A percentile compares a stretch with the other conserved stretches of the same genome.
Evolutionary conservation across 2,888 invertebrate genomes (phyloP).

Genomic region (Dorcus hopei): DNA sequence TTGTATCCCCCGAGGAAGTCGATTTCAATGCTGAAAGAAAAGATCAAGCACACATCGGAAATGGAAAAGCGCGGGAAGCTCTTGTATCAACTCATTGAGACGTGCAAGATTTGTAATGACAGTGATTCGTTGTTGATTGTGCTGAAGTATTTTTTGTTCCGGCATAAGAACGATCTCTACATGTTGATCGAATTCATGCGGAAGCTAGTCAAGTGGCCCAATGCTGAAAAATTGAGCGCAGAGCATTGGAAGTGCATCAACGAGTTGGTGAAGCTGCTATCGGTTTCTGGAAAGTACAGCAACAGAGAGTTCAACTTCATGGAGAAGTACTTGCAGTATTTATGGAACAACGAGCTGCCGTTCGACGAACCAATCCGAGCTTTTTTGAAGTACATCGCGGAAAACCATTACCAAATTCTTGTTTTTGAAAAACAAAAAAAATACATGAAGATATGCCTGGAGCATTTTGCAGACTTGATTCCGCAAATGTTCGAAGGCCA

Average conservation of each 20-base stretch:
- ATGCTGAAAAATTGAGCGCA: not conserved
- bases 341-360: not conserved
- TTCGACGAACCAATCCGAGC: not conserved
- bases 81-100: not conserved
- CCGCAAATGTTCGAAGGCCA: not conserved
- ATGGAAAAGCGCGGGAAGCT: not conserved
- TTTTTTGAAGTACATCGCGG: not conserved
- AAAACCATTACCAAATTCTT: not conserved
- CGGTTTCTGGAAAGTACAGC: not conserved
- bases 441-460: not conserved
- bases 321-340: not conserved
- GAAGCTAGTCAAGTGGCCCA: not conserved
- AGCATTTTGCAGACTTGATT: not conserved
- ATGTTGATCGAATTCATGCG: not conserved
- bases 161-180: conserved; percentile 9
- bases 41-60: conserved; percentile 3
- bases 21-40: conserved; percentile 4
- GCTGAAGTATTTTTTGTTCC: not conserved
- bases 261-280: not conserved
- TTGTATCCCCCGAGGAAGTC: conserved; percentile 1
- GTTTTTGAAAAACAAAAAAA: not conserved
- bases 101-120: not conserved
- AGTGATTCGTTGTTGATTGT: not conserved
- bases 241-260: conserved; percentile 4
- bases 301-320: not conserved